These are phyloP conservation scores for Masticophis lateralis DNA, from an alignment of 2,797 vertebrate genomes.

Conservation along the genomic window DNA sequence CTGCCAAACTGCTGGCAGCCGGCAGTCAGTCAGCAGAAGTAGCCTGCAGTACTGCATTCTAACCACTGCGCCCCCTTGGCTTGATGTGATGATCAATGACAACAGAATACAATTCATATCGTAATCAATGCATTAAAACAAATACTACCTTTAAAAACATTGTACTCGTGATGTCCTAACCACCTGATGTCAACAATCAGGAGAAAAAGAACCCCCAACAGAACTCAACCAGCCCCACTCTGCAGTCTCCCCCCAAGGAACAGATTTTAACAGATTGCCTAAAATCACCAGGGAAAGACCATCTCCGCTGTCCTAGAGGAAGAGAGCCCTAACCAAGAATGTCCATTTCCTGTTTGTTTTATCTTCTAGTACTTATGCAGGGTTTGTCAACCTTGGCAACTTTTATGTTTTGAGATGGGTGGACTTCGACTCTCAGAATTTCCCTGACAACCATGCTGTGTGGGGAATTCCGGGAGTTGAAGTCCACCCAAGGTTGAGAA, in stretches of 20 bases:
- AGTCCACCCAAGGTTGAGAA: too few species aligned
- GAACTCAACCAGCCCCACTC: not conserved
- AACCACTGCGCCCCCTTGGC: too few species aligned
- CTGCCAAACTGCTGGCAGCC: too few species aligned
- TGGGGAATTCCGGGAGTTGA: too few species aligned
- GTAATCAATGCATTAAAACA: not conserved
- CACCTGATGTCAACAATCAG: too few species aligned
- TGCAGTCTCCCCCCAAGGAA: not conserved
- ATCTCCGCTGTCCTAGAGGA: not conserved
- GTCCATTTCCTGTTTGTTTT: not conserved
- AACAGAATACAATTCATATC: not conserved
- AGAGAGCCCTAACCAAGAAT: not conserved
- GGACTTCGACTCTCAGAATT: too few species aligned
- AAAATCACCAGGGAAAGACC: not conserved
- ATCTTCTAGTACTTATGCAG: not conserved
- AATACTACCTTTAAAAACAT: not conserved
- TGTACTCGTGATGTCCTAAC: not conserved
- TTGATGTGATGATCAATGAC: not conserved
- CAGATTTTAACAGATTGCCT: not conserved
- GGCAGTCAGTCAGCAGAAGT: too few species aligned
- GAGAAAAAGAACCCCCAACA: not conserved
- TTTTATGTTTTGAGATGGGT: too few species aligned
- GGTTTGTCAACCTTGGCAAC: too few species aligned
- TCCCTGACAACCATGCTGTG: too few species aligned
- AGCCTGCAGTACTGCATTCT: too few species aligned